Base-by-base conservation (phyloP, 2,888 invertebrate species). In the Cataglyphis albicans region DNA sequence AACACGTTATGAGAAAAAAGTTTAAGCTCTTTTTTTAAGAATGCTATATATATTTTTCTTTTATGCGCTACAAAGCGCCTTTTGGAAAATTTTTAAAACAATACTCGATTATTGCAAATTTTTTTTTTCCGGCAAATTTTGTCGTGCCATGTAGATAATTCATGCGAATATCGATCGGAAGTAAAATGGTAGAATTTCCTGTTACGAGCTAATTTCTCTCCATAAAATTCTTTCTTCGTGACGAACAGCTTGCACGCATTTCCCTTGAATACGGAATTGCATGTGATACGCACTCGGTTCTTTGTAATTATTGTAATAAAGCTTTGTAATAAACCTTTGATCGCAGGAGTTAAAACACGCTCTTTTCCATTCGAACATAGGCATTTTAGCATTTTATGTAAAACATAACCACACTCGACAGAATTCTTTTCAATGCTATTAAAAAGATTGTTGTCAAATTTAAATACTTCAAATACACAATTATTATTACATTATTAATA, bases 171-270 rank as follows among this genome's bases (percentile, higher is more conserved):
- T 80, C 78, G 78, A 80, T 18, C 44, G 38, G 5, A 48, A 59
- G 35, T 44, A 73, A 59, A 44, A 73, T 73, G 73, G 61, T 73
- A 72, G 18, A 59, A 80, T 80, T 80, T 80, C 78, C 74, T 80
- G 78, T 80, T 80, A 72, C 73, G 59, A 59, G 59, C 73, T 73
- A 80, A 72, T 80, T 80, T 73, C 44, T 44, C 32, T 32, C 35
- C 44, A 80, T 61, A 59, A 80, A 80, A 80, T 80, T 25, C 59
- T 73, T 78, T 70, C 44, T 73, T 73, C 59, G 59, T 48, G 73
- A 41, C 73, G 44, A 72, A 41, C 12, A 70, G 73, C 59, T 48
- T 59, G 78, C 78, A 72, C 73, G 72, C 78, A 44, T 44, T 73
- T 80, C 73, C 73, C 59, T 44, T 12, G 59, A 73, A 73, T 59